Percentiles rank a stretch among this genome's conserved stretches.
These are phyloP conservation scores for Melitaea cinxia DNA, from an alignment of 1,140 invertebrate genomes.

Conservation along the genomic window DNA sequence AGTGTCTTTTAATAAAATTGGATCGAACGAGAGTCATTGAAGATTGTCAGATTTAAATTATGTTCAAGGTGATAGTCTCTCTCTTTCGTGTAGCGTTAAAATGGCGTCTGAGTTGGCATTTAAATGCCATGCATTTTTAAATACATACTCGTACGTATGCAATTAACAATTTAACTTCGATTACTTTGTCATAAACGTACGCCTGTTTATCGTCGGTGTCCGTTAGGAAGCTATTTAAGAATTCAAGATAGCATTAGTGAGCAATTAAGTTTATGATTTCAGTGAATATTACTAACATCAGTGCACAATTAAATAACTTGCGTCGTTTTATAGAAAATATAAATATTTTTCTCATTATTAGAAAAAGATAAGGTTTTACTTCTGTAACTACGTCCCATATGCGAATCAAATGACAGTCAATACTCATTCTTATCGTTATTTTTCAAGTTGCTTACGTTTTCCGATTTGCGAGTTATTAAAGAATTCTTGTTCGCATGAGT, in stretches of 20 bases:
- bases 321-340: conserved; percentile 53
- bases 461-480: conserved; percentile 28
- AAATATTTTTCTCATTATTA: conserved; percentile 43
- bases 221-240: conserved; percentile 66
- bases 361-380: not conserved
- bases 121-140: conserved; percentile 81
- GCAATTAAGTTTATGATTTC: conserved; percentile 61
- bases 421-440: conserved; percentile 6
- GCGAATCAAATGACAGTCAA: not conserved
- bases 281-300: conserved; percentile 56
- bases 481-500: conserved; percentile 16
- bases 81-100: conserved; percentile 68
- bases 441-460: conserved; percentile 17
- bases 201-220: conserved; percentile 47
- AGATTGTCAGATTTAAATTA: conserved; percentile 79
- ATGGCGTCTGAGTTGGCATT: conserved; percentile 77
- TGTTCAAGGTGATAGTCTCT: conserved; percentile 77
- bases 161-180: conserved; percentile 76
- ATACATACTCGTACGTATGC: conserved; percentile 71
- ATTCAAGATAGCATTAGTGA: conserved; percentile 57
- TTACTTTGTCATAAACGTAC: conserved; percentile 72
- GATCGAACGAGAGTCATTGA: conserved; percentile 70
- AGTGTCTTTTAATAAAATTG: conserved; percentile 56
- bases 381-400: not conserved
- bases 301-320: conserved; percentile 43